Percentiles rank a stretch among this genome's conserved stretches.
Conservation (phyloP, 2,113 vertebrate genomes). For the Bostrychus sinensis region DNA sequence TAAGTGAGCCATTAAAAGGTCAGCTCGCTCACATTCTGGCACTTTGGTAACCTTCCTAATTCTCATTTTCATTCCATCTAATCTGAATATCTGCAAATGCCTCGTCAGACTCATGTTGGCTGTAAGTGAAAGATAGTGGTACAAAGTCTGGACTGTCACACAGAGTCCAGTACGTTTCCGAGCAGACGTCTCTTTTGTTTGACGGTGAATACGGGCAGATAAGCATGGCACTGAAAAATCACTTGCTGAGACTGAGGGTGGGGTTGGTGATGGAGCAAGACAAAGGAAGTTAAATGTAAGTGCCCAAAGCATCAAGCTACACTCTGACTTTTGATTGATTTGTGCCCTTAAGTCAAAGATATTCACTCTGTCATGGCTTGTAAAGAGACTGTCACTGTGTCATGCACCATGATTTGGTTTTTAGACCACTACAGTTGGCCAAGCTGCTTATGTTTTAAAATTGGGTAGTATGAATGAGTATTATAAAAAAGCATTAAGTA, state of each 20-base stretch:
- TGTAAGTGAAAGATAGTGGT: conserved; percentile 69
- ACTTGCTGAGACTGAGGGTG: conserved; percentile 46
- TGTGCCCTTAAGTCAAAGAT: conserved; percentile 57
- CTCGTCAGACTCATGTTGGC: conserved; percentile 41
- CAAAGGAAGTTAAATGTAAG: conserved; percentile 68
- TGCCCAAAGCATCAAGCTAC: conserved; percentile 51
- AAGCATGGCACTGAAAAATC: conserved; percentile 61
- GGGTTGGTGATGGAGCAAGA: conserved; percentile 32
- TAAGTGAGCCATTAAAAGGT: neutral
- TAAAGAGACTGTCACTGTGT: conserved; percentile 30
- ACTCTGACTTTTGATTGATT: conserved; percentile 70
- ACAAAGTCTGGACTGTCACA: conserved; percentile 51
- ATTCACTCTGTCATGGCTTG: conserved; percentile 44
- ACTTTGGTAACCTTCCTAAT: conserved; percentile 10
- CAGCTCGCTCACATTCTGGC: conserved; percentile 7
- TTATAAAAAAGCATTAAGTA: too few species aligned
- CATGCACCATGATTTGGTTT: conserved; percentile 28
- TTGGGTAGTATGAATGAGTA: too few species aligned
- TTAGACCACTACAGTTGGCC: too few species aligned
- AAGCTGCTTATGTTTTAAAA: too few species aligned
- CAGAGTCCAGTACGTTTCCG: conserved; percentile 52
- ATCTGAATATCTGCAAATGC: conserved; percentile 27
- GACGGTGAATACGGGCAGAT: conserved; percentile 62
- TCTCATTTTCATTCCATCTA: conserved; percentile 29
- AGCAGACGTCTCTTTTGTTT: conserved; percentile 55